Evolutionary conservation across 1,140 invertebrate genomes (phyloP).

Genomic region (Geopemphigus sp.): DNA sequence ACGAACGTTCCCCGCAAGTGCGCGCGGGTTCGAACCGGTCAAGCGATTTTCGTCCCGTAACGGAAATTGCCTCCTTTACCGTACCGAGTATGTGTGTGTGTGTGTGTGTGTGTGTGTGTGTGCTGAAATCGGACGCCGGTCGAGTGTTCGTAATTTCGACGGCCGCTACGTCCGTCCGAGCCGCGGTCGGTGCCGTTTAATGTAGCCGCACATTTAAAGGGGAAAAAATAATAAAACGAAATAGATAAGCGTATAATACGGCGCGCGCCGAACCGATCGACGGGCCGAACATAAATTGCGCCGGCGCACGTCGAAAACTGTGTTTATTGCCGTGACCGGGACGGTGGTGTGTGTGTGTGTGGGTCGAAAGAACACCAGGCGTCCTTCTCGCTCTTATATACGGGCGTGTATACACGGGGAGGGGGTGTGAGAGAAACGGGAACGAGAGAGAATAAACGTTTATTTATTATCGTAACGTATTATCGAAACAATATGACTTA

Average conservation of each 20-base stretch:
- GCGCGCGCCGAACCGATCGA: background rate
- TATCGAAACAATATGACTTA: conserved; percentile 30
- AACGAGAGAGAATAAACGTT: background rate
- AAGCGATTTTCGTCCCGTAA: background rate
- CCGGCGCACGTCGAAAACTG: background rate
- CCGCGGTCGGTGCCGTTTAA: background rate
- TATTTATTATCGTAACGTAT: conserved; percentile 27
- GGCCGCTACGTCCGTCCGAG: background rate
- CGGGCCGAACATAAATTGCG: background rate
- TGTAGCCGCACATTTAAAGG: background rate
- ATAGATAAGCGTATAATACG: background rate
- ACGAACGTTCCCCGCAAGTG: too few relatives aligned
- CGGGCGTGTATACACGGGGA: too few relatives aligned
- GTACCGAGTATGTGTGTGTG: too few relatives aligned
- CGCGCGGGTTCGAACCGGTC: too few relatives aligned
- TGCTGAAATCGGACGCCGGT: background rate
- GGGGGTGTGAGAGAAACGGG: too few relatives aligned
- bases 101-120: background rate
- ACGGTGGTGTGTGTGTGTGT: too few relatives aligned
- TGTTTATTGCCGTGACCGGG: background rate
- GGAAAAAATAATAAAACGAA: background rate
- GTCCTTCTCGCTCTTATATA: too few relatives aligned
- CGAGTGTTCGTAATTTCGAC: background rate
- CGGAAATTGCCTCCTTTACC: background rate
- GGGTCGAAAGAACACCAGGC: too few relatives aligned